Conservation (phyloP, 1,140 invertebrate species). For the Dysdera silvatica region DNA sequence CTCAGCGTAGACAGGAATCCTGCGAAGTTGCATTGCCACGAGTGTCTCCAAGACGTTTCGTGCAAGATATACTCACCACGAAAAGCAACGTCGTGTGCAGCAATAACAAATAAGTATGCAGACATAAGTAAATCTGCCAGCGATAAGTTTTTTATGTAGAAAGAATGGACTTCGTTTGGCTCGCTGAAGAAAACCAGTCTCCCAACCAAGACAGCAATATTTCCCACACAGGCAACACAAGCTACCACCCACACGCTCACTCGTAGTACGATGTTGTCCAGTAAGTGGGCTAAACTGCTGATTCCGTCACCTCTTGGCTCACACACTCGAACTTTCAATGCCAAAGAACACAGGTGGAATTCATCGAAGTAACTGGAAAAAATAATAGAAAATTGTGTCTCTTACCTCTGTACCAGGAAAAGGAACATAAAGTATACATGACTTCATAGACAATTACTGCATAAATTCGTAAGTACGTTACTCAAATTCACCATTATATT, state of each 20-base stretch:
- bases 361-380: slow-evolving; percentile 56
- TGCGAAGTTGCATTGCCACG: slow-evolving; percentile 33
- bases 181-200: slow-evolving; percentile 52
- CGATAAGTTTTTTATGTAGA: slow-evolving; percentile 63
- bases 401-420: not conserved
- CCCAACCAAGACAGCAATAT: slow-evolving; percentile 58
- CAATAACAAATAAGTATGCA: slow-evolving; percentile 63
- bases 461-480: not conserved
- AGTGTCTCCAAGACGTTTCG: slow-evolving; percentile 56
- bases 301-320: slow-evolving; percentile 59
- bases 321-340: slow-evolving; percentile 54
- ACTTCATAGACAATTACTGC: too few species aligned
- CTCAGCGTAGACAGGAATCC: slow-evolving; percentile 38
- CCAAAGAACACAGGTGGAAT: slow-evolving; percentile 60
- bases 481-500: not conserved
- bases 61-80: slow-evolving; percentile 55
- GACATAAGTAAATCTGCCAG: slow-evolving; percentile 68
- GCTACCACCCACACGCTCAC: slow-evolving; percentile 62
- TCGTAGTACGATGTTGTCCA: slow-evolving; percentile 54
- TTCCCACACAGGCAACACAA: slow-evolving; percentile 56
- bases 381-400: slow-evolving; percentile 21
- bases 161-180: slow-evolving; percentile 43
- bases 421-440: too few species aligned
- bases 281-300: slow-evolving; percentile 52
- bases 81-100: slow-evolving; percentile 55